phyloP scores from a whole-genome alignment of 1,140 invertebrate species.

The Reticulitermes speratus region DNA sequence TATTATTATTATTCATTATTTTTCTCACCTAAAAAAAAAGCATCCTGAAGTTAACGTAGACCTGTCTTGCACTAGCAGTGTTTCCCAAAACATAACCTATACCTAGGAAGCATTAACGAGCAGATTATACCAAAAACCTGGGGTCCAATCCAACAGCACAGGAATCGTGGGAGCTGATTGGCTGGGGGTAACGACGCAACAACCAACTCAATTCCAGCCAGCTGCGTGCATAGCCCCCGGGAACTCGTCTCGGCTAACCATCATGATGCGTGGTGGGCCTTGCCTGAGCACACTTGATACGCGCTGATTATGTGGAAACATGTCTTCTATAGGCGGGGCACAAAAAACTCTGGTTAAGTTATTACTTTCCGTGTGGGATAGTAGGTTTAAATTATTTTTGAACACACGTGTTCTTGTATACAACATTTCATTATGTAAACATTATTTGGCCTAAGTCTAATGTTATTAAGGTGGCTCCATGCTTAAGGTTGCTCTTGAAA shows the following conservation, averaged over 20 bases:
- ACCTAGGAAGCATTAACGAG: slow-evolving; percentile 1
- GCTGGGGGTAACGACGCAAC: not conserved
- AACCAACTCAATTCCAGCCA: slow-evolving; percentile 1
- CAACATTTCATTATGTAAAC: slow-evolving; percentile 3
- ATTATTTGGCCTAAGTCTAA: too few species aligned
- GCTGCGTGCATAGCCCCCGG: slow-evolving; percentile 5
- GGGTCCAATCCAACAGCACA: slow-evolving; percentile 9
- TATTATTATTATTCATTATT: too few species aligned
- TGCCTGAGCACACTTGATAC: not conserved
- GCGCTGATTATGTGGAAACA: slow-evolving; percentile 1
- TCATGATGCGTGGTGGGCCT: not conserved
- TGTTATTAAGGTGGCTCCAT: not conserved
- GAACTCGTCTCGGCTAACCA: not conserved
- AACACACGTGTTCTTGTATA: not conserved
- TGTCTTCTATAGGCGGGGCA: not conserved
- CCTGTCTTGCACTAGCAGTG: not conserved
- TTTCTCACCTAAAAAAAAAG: too few species aligned
- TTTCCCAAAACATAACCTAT: not conserved
- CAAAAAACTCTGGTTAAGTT: slow-evolving; percentile 10
- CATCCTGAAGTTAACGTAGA: not conserved
- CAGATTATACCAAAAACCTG: slow-evolving; percentile 1
- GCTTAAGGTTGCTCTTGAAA: not conserved
- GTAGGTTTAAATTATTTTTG: not conserved
- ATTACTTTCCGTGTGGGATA: not conserved
- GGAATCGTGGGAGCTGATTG: not conserved